Base-by-base conservation (phyloP, 2,113 vertebrate species). In the Anguilla rostrata region DNA sequence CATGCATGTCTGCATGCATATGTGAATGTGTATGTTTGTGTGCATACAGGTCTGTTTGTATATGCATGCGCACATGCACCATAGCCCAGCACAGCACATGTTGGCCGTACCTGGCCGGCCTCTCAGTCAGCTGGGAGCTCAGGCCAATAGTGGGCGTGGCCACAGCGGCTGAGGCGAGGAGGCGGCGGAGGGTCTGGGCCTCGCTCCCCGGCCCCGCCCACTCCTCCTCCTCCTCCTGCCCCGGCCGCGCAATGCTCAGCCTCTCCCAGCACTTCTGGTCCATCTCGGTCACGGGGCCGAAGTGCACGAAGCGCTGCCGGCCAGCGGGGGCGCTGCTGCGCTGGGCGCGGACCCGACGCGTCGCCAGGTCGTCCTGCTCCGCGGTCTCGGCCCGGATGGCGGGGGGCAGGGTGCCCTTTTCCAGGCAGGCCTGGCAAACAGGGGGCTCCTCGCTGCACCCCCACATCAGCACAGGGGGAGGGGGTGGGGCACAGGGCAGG, bases 241-340 rank as follows among this genome's bases (percentile, higher is more conserved):
- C 86, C 71, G 91, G 78, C 91, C 91, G 94, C 90, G 95, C 93
- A 88, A 95, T 93, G 91, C 95, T 93, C 4, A 97, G 92, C 85
- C 93, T 96, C 93, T 96, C 95, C 96, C 95, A 96, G 26, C 86
- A 94, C 89, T 95, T 93, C 84, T 96, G 96, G 87, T 97, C 96
- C 93, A 98, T 97, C 94, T 99, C 97, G 88, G 97, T 98, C 91
- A 99, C 97, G 0, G 96, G 97, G 89, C 98, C 98, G 92, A 99
- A 99, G 93, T 96, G 97, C 92, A 99, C 97, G 92, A 96, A 96
- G 86, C 96, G 97, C 87, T 96, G 96, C 84, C 91, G 94, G 83
- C 93, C 93, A 85, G 92, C 85, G 26, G 91, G 90, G 81, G 93
- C 7, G 84, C 94, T 96, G 89, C 91, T 96, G 89, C 91, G 94